Evolutionary conservation across 2,113 vertebrate genomes (phyloP).

Genomic region (Aythya baeri): DNA sequence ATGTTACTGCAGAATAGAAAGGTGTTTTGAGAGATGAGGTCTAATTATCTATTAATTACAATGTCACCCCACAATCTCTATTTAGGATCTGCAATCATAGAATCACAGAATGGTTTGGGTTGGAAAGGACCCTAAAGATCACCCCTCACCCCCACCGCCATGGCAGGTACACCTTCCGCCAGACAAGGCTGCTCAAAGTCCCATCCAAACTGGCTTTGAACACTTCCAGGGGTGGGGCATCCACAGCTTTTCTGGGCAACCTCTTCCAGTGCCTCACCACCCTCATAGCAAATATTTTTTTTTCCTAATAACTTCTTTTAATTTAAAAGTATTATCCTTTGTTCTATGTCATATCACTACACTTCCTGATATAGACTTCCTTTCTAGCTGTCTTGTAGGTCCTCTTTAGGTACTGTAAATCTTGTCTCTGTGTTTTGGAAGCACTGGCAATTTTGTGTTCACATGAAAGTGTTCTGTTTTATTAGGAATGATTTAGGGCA

Average conservation of each 20-base stretch:
- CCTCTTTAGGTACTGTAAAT: not conserved
- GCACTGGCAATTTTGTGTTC: not conserved
- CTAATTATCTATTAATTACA: not conserved
- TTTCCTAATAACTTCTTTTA: no score
- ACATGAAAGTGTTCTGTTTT: not conserved
- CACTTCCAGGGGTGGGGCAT: not conserved
- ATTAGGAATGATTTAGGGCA: not conserved
- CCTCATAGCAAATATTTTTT: no score
- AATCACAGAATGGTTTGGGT: not conserved
- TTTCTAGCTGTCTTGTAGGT: not conserved
- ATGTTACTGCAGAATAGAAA: not conserved
- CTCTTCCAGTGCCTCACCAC: not conserved
- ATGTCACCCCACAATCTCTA: not conserved
- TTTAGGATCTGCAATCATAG: not conserved
- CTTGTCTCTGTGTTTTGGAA: not conserved
- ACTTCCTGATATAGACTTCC: not conserved
- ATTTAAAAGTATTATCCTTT: not conserved
- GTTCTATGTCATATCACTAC: not conserved
- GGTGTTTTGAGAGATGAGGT: not conserved
- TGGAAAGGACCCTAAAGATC: not conserved
- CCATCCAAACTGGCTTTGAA: not conserved
- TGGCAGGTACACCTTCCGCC: not conserved
- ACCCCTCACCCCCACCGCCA: not conserved
- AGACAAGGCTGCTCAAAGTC: no score
- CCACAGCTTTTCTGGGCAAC: not conserved